Base-by-base conservation (phyloP, 2,888 invertebrate species). In the Copidosoma aretas region DNA sequence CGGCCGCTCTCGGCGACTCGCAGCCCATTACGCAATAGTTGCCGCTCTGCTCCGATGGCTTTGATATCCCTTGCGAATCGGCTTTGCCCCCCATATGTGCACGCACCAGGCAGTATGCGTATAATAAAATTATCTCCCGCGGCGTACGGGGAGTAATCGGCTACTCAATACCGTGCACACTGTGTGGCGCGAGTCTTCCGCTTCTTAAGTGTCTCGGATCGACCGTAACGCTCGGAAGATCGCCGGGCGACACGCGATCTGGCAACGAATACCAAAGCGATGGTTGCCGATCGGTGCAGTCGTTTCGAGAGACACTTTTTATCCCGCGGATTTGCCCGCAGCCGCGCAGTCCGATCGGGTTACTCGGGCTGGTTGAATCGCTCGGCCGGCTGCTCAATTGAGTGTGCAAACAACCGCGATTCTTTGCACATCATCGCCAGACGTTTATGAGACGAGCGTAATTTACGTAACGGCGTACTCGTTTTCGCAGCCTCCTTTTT, bases 21-120 rank as follows among this genome's bases (percentile, higher is more conserved):
- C n/a, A n/a, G n/a, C n/a, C n/a, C 39, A 21, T 70, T 70, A 49
- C 61, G 67, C 62, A 71, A 71, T 41, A n/a, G n/a, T 19, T 4
- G 52, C 19, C n/a, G 56, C 60, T 53, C 25, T 57, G 57, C 56
- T 64, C 61, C 32, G 4, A 32, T 8, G 32, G 8, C n/a, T n/a
- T n/a, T n/a, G n/a, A 8, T 3, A 32, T 64, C 53, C 60, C 10
- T 25, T 32, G 54, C 56, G 43, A 60, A 67, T 66, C 59, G 54
- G 52, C 61, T 64, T 22, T 21, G 19, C 43, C 19, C 17, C 17
- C 41, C 12, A 32, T n/a, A n/a, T n/a, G n/a, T n/a, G n/a, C n/a
- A n/a, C n/a, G n/a, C n/a, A n/a, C n/a, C n/a, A n/a, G n/a, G n/a
- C n/a, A 17, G 52, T 22, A 46, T 22, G 32, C 32, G 32, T 32